Evolutionary conservation across 1,140 invertebrate species (phyloP), one percentile per base, ranked within the genome.

Genomic region (Bilobella aurantiaca): DNA sequence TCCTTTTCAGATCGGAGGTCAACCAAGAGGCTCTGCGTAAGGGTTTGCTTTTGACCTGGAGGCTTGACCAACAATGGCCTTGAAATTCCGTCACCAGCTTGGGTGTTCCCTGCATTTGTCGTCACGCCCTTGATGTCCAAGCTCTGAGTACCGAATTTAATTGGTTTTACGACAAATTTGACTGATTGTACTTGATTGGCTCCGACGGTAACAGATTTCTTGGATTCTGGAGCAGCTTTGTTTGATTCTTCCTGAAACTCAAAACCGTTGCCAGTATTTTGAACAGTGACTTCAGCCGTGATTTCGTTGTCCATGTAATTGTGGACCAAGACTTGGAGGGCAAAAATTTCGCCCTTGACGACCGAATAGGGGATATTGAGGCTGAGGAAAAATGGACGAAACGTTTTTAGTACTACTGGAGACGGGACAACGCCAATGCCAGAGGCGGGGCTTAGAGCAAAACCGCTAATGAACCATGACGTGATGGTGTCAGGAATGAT

Each of bases 381-480:
- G 18, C 49, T 47, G 23, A 70, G 62, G 64, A 70, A 70, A 28
- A 70, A 70, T 14, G 69, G 63, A 34, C 69, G 59, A 47, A 68
- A 65, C 5, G 60, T 62, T 18, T 27, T 67, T 0, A 70, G 30
- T 37, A 57, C 66, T 21, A 25, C 12, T 29, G 46, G 53, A 0
- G 27, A n/a, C 1, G 16, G 18, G 3, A 25, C 30, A 3, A 62
- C 57, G 12, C 64, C 68, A 18, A 69, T 58, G 18, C 68, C 96
- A 62, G 86, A 78, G 12, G 86, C 79, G 0, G 87, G 80, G 77
- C 93, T 90, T 34, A 98, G 79, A 0, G 94, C 91, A 76, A 98
- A 98, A 0, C 90, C 96, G 28, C 88, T 91, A 0, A 97, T 82
- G 27, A 89, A 81, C 92, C 94, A 98, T 1, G 90, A 91, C 0